Evolutionary conservation across 1,140 invertebrate species (phyloP).

Genomic region (Macrocentrus cingulum): DNA sequence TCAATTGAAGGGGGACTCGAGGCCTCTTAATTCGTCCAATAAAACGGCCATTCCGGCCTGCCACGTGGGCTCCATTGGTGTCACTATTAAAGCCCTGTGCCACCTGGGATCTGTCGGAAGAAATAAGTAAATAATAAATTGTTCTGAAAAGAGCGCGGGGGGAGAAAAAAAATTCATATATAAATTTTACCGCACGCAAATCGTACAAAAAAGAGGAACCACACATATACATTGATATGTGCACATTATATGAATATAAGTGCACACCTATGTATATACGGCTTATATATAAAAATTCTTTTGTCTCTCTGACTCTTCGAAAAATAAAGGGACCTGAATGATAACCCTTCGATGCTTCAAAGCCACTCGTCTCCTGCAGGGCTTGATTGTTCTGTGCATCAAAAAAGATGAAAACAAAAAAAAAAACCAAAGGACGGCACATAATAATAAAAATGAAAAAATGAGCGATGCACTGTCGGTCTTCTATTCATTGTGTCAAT

Average conservation of each 20-base stretch:
- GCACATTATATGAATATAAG: too few relatives aligned
- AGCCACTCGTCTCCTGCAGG: constrained; percentile 6
- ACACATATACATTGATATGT: too few relatives aligned
- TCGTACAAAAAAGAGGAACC: too few relatives aligned
- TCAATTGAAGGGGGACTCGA: constrained; percentile 8
- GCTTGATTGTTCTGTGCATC: constrained; percentile 17
- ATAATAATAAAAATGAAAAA: too few relatives aligned
- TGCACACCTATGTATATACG: too few relatives aligned
- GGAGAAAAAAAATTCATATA: not conserved
- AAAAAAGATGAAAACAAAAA: constrained; percentile 1
- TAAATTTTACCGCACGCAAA: too few relatives aligned
- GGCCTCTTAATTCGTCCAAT: constrained; percentile 50
- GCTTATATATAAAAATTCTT: not conserved
- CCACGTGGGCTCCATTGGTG: constrained; percentile 37
- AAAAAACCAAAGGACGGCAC: too few relatives aligned
- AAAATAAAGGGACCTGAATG: constrained; percentile 13
- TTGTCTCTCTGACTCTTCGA: constrained; percentile 14
- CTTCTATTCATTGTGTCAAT: constrained; percentile 8
- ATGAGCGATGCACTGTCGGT: not conserved
- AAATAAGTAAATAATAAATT: constrained; percentile 39
- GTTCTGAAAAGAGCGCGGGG: constrained; percentile 17
- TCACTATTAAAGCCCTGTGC: constrained; percentile 40
- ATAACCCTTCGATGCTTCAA: constrained; percentile 26
- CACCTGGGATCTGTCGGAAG: constrained; percentile 37
- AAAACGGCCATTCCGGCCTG: constrained; percentile 36